phyloP scores from a whole-genome alignment of 2,888 invertebrate genomes.

The Macropis europaea region DNA sequence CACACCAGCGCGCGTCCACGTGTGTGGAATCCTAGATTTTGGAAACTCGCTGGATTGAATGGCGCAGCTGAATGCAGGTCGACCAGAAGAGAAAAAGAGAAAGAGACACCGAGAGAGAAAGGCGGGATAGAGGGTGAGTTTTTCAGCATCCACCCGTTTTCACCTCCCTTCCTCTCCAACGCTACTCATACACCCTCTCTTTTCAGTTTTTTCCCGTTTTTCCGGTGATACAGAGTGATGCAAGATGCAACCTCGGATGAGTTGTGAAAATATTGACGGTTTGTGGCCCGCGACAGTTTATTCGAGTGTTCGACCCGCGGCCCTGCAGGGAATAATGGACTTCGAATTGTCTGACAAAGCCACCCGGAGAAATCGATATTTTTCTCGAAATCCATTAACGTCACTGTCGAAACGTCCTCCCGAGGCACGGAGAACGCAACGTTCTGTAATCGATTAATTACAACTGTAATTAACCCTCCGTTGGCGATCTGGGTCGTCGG shows the following conservation, averaged over 20 bases:
- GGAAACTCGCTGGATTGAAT: slow-evolving; percentile 74
- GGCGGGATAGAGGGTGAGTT: slow-evolving; percentile 44
- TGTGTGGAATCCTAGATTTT: slow-evolving; percentile 75
- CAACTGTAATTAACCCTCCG: too few relatives aligned
- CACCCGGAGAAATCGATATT: slow-evolving; percentile 17
- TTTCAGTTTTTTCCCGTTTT: slow-evolving; percentile 32
- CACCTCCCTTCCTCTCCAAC: slow-evolving; percentile 19
- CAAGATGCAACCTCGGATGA: slow-evolving; percentile 73
- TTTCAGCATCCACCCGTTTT: slow-evolving; percentile 54
- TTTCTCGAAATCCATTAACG: slow-evolving; percentile 12
- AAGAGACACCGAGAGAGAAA: slow-evolving; percentile 5
- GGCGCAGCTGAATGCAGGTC: slow-evolving; percentile 76
- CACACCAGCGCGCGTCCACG: slow-evolving; percentile 24
- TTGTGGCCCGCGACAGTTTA: slow-evolving; percentile 53
- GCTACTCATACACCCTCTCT: slow-evolving; percentile 27
- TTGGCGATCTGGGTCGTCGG: too few relatives aligned
- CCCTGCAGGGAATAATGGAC: slow-evolving; percentile 45
- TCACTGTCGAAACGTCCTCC: too few relatives aligned
- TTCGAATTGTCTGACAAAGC: slow-evolving; percentile 15
- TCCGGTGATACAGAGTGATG: slow-evolving; percentile 52
- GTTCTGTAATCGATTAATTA: too few relatives aligned
- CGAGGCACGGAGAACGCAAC: too few relatives aligned
- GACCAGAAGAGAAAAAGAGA: slow-evolving; percentile 41
- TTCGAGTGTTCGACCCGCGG: slow-evolving; percentile 33
- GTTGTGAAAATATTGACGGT: slow-evolving; percentile 63